phyloP scores from a whole-genome alignment of 2,888 invertebrate species.

The Micropterix aruncella region DNA sequence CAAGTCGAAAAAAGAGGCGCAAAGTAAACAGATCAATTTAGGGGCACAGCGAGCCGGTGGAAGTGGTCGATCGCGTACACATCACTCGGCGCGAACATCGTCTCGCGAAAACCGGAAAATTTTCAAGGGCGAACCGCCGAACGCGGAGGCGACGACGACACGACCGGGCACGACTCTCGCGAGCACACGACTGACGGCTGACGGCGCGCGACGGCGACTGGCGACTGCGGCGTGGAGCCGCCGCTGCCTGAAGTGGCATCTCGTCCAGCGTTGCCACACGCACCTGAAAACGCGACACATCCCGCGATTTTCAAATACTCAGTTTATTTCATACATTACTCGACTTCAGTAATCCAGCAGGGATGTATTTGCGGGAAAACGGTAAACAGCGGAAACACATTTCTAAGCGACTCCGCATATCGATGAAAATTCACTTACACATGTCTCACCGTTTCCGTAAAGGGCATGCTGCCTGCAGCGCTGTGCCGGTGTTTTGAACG shows the following conservation, averaged over 20 bases:
- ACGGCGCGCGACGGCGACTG: not conserved
- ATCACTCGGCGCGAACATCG: not conserved
- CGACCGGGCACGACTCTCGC: not conserved
- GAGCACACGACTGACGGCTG: not conserved
- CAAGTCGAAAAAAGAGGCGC: not conserved
- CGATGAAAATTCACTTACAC: too few relatives aligned
- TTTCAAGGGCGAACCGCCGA: not conserved
- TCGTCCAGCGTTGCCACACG: not conserved
- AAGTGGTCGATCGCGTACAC: not conserved
- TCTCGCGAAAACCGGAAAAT: not conserved
- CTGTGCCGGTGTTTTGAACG: too few relatives aligned
- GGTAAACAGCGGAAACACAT: too few relatives aligned
- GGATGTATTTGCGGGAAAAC: too few relatives aligned
- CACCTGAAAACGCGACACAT: too few relatives aligned
- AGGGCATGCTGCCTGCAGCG: too few relatives aligned
- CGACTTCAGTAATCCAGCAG: too few relatives aligned
- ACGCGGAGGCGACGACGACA: not conserved
- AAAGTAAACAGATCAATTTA: not conserved
- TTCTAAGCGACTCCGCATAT: too few relatives aligned
- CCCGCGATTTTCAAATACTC: too few relatives aligned
- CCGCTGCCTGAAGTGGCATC: not conserved
- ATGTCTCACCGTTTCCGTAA: too few relatives aligned
- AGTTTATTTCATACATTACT: too few relatives aligned
- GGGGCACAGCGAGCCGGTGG: not conserved
- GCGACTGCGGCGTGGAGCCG: not conserved